Conservation (phyloP, 2,797 vertebrate species). For the Numenius phaeopus region DNA sequence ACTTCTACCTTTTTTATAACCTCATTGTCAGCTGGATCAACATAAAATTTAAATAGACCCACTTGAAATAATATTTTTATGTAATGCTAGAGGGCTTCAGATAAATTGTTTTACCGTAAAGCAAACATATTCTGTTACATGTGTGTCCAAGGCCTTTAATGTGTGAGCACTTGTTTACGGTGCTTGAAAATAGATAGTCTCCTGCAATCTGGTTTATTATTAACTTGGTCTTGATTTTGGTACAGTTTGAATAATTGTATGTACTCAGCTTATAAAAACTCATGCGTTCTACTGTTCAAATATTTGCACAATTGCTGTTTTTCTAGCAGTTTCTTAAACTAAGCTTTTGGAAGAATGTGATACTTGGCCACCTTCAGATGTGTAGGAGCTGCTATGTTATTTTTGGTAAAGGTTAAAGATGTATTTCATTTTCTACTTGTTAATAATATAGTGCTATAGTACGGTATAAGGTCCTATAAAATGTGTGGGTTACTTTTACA, state of each 20-base stretch:
- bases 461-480: background rate
- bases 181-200: background rate
- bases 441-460: background rate
- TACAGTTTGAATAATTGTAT: constrained; percentile 5
- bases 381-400: background rate
- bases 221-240: constrained; percentile 8
- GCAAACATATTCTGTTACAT: background rate
- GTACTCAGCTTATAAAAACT: constrained; percentile 17
- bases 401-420: background rate
- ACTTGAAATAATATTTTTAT: background rate
- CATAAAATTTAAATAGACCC: background rate
- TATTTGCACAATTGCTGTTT: constrained; percentile 45
- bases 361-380: background rate
- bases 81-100: background rate
- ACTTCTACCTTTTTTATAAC: background rate
- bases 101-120: background rate
- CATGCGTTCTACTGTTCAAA: background rate
- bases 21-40: background rate
- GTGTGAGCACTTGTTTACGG: background rate
- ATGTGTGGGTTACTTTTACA: background rate
- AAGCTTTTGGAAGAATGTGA: background rate
- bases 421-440: background rate
- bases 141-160: background rate
- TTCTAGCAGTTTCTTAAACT: background rate
- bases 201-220: constrained; percentile 44